Evolutionary conservation across 1,140 invertebrate genomes (phyloP), one percentile per base, ranked within the genome.

Genomic region (Drosophila neocordata): DNA sequence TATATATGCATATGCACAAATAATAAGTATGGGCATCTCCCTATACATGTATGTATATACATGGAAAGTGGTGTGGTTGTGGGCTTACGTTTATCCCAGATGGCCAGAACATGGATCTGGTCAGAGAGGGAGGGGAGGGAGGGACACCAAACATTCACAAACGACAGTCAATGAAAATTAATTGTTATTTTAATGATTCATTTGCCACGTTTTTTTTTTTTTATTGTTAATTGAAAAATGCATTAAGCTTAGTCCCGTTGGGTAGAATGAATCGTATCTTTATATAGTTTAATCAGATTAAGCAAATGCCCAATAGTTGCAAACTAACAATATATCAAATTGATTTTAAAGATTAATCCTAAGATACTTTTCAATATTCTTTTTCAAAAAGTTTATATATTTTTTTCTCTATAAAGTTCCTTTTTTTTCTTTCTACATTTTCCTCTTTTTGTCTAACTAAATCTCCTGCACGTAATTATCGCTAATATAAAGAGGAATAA

Each of bases 111-210:
- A n/a, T n/a, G 12, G n/a, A 13, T 0, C 12, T 38, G 37, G 5
- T n/a, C 37, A 38, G 15, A 20, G 41, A 20, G 18, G 9, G 9
- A 8, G 8, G 18, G 3, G 34, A 11, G 9, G 1, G 34, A 12
- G 9, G 15, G 20, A 5, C 15, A 48, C 15, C 15, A 48, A 44
- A 48, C 41, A 48, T 48, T 60, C 69, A 38, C 55, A 53, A 58
- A 61, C 41, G 41, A 22, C 31, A 69, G 60, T 62, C 65, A 58
- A 78, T 87, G 68, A 65, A 81, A 78, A 82, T 85, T 82, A 81
- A 87, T 87, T 81, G 70, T 74, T 63, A 59, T 71, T 85, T 87
- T 87, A 85, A 71, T 85, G 77, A 81, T 85, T 71, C 77, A 58
- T 81, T 72, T 74, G 12, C 57, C 35, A 24, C 27, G 4, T 31